Base-by-base conservation (phyloP, 2,888 invertebrate genomes). In the Phrixothrix hirtus region DNA sequence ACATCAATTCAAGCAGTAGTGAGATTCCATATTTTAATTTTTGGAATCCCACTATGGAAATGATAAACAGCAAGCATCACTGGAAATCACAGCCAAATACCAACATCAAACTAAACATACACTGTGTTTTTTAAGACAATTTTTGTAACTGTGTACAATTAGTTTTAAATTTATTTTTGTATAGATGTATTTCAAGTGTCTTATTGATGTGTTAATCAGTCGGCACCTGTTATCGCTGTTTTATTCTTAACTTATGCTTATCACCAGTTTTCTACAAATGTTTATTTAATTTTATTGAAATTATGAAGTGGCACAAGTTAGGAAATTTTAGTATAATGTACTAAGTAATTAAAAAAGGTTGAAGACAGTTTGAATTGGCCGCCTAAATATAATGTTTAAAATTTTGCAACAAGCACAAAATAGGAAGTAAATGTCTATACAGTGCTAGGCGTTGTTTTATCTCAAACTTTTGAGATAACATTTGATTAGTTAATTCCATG, bases 191-290 rank as follows among this genome's bases (percentile, higher is more conserved):
- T 32, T 27, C 27, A 46, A 43, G 48, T 51, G 35, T 54, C 45
- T 37, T 17, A 31, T 46, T 34, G 45, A 41, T 35, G 46, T 52
- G 50, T 52, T 52, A 56, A 59, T 73, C 73, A 73, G 72, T 73
- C 72, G 71, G 70, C 71, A 69, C 72, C 70, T 72, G 70, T 60
- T 56, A 29, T 45, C 46, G 30, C 30, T 41, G 39, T 26, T 32
- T 37, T 43, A 49, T 52, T 37, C 30, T 54, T 42, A 52, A 41
- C 27, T 34, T 42, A 37, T 32, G 17, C 10, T 52, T 46, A 60
- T 63, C 65, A 61, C 49, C 64, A 63, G 66, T 60, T 67, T 67
- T 64, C 63, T 63, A 61, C 63, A 35, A 45, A 34, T 41, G 15
- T 25, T 25, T 43, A 9, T 3, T 3, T 1, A 31, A 15, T 17